Evolutionary conservation across 2,888 invertebrate species (phyloP).

Genomic region (Nymphalis c-album): DNA sequence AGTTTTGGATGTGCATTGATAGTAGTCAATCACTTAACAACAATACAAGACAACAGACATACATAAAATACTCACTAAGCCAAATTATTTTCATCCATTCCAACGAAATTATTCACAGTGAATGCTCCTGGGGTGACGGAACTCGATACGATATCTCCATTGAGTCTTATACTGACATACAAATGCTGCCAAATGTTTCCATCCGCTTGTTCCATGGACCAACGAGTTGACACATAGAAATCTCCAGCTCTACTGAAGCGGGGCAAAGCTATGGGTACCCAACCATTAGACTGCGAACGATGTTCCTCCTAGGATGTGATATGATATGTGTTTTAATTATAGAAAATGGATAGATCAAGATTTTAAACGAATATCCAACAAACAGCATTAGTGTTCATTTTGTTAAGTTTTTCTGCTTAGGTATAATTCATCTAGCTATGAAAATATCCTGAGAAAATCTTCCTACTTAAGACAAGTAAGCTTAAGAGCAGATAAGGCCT

Average conservation of each 20-base stretch:
- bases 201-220: constrained; percentile 64
- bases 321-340: background rate
- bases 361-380: too few relatives aligned
- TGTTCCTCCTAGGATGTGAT: constrained; percentile 67
- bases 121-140: constrained; percentile 80
- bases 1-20: too few relatives aligned
- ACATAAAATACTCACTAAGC: constrained; percentile 57
- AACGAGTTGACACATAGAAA: constrained; percentile 67
- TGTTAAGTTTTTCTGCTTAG: too few relatives aligned
- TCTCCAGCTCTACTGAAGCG: constrained; percentile 73
- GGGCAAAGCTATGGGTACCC: constrained; percentile 85
- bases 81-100: constrained; percentile 69
- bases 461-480: too few relatives aligned
- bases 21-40: too few relatives aligned
- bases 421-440: too few relatives aligned
- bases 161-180: constrained; percentile 59
- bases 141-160: constrained; percentile 55
- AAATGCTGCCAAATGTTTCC: constrained; percentile 78
- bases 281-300: constrained; percentile 83
- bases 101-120: constrained; percentile 82
- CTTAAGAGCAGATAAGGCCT: too few relatives aligned
- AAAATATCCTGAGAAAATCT: too few relatives aligned
- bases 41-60: too few relatives aligned
- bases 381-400: too few relatives aligned
- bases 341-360: too few relatives aligned